Percentiles rank a stretch among this genome's conserved stretches.
Conservation (phyloP, 1,140 invertebrate species). For the Ruditapes philippinarum region DNA sequence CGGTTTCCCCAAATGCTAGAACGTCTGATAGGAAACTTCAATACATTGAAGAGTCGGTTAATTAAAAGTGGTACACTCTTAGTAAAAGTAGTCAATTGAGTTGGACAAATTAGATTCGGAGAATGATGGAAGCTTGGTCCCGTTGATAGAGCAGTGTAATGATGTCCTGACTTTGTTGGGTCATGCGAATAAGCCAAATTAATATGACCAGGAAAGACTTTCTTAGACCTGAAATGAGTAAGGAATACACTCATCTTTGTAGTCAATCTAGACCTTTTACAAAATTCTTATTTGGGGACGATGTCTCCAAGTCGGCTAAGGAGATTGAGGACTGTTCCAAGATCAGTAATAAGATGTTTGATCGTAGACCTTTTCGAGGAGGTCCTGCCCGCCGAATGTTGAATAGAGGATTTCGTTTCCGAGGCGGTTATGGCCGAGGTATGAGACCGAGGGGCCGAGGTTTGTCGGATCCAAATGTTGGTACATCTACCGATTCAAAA, state of each 20-base stretch:
- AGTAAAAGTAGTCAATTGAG: conserved; percentile 5
- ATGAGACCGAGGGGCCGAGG: neutral
- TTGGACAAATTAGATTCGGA: neutral
- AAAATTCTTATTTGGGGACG: conserved; percentile 13
- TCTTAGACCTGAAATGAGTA: neutral
- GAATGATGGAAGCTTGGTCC: neutral
- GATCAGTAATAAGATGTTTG: conserved; percentile 41
- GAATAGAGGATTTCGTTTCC: neutral
- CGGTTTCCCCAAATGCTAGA: neutral
- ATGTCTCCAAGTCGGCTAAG: conserved; percentile 25
- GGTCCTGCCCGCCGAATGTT: neutral
- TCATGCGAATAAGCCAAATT: conserved; percentile 25
- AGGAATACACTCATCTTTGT: conserved; percentile 34
- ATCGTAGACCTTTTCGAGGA: neutral
- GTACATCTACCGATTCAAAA: neutral
- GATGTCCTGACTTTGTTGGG: conserved; percentile 27
- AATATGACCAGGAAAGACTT: conserved; percentile 23
- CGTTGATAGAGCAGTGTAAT: conserved; percentile 24
- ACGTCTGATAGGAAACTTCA: conserved; percentile 37
- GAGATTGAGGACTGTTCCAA: conserved; percentile 59
- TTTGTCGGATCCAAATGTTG: neutral
- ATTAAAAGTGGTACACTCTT: conserved; percentile 3
- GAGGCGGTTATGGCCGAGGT: neutral
- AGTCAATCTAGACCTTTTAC: neutral
- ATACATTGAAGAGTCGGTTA: conserved; percentile 5